phyloP scores from a whole-genome alignment of 2,797 vertebrate genomes.

The Neostethus bicornis region DNA sequence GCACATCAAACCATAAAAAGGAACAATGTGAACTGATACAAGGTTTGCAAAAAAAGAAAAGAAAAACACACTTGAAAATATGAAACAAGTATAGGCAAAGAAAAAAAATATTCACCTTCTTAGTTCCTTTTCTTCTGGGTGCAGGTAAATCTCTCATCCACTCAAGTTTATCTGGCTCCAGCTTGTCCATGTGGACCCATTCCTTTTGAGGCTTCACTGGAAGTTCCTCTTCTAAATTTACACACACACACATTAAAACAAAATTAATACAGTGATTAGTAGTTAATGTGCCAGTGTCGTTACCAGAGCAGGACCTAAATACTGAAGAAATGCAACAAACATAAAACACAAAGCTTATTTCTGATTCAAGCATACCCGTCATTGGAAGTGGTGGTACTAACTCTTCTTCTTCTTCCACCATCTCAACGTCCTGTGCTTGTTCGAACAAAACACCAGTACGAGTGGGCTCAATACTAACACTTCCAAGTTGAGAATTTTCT shows the following conservation, averaged over 20 bases:
- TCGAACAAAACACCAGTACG: conserved; percentile 16
- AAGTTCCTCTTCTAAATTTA: conserved; percentile 76
- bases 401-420: conserved; percentile 66
- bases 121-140: conserved; percentile 82
- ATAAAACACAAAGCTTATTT: not conserved
- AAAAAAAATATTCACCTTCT: conserved; percentile 74
- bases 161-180: conserved; percentile 95
- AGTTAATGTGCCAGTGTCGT: not conserved
- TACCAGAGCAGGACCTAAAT: not conserved
- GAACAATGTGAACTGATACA: not conserved
- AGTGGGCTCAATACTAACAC: conserved; percentile 21
- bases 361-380: conserved; percentile 58
- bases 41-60: not conserved
- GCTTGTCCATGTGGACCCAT: conserved; percentile 95
- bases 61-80: not conserved
- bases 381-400: conserved; percentile 41
- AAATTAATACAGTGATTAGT: not conserved
- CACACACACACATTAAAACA: not conserved
- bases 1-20: conserved; percentile 27
- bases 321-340: not conserved
- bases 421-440: conserved; percentile 61
- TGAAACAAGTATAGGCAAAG: not conserved
- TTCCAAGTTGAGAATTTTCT: conserved; percentile 45
- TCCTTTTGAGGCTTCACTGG: conserved; percentile 87
- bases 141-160: conserved; percentile 92